Conservation (phyloP, 1,140 invertebrate species). For the Drosophila obscura region DNA sequence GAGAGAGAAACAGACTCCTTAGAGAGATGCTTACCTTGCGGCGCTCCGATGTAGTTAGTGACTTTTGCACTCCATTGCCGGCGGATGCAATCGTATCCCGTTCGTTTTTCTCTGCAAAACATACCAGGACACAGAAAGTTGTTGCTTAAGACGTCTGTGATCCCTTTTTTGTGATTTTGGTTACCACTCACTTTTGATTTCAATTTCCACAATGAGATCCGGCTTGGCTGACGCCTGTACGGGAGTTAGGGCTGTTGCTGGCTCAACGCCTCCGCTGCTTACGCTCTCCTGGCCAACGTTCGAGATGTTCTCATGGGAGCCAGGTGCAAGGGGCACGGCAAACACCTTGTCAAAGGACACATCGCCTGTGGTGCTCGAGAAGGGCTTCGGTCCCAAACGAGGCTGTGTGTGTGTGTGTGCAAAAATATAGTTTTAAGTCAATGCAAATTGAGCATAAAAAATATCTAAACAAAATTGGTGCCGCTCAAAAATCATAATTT, state of each 20-base stretch:
- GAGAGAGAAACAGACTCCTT: too few species aligned
- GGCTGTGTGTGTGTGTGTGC: constrained; percentile 85
- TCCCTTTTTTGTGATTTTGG: not conserved
- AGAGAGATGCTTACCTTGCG: constrained; percentile 84
- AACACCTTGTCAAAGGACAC: constrained; percentile 92
- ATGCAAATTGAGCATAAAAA: not conserved
- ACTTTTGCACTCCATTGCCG: constrained; percentile 86
- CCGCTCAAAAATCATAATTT: too few species aligned
- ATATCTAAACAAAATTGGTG: not conserved
- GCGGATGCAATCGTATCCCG: constrained; percentile 40
- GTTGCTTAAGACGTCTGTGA: too few species aligned
- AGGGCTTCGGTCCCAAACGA: constrained; percentile 91
- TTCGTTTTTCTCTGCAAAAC: constrained; percentile 51
- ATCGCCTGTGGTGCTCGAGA: constrained; percentile 89
- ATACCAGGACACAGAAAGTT: not conserved
- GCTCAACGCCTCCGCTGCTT: constrained; percentile 8
- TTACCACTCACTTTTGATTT: constrained; percentile 71
- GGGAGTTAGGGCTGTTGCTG: not conserved
- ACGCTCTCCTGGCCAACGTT: constrained; percentile 61
- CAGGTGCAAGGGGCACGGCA: constrained; percentile 89
- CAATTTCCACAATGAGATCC: constrained; percentile 81
- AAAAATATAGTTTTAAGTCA: not conserved
- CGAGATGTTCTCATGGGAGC: constrained; percentile 84
- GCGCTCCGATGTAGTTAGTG: constrained; percentile 90
- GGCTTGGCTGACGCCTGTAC: constrained; percentile 56